These are phyloP conservation scores for Rapana venosa DNA, from an alignment of 2,888 invertebrate species.

Conservation along the genomic window DNA sequence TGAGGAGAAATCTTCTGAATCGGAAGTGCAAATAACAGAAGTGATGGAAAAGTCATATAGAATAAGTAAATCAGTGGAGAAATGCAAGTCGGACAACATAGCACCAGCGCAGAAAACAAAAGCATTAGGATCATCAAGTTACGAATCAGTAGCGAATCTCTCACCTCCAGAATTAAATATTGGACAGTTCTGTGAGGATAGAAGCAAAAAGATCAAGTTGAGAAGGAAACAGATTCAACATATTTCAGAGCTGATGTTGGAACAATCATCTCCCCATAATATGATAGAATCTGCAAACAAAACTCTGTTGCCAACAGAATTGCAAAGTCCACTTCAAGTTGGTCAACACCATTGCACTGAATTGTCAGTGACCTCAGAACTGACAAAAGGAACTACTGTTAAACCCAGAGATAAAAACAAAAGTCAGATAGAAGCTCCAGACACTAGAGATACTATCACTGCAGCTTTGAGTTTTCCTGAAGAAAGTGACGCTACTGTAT, in stretches of 20 bases:
- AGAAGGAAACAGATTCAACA: not conserved
- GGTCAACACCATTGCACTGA: too few species aligned
- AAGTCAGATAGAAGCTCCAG: too few species aligned
- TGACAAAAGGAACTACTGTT: too few species aligned
- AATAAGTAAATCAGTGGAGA: not conserved
- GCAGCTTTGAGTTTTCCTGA: too few species aligned
- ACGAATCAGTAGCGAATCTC: not conserved
- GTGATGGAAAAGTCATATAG: not conserved
- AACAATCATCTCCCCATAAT: not conserved
- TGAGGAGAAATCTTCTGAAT: conserved; percentile 18
- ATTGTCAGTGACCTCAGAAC: too few species aligned
- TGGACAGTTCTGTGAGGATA: not conserved
- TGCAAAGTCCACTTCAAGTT: too few species aligned
- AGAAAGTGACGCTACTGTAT: too few species aligned
- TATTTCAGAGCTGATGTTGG: not conserved
- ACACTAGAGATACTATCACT: too few species aligned
- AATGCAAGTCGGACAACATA: not conserved
- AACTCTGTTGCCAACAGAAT: not conserved
- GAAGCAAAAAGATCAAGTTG: not conserved
- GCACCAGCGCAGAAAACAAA: not conserved
- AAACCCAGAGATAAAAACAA: too few species aligned
- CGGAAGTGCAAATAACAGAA: not conserved
- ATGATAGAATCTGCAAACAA: not conserved
- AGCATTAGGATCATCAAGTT: not conserved
- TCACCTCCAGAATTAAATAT: not conserved